Evolutionary conservation across 2,888 invertebrate genomes (phyloP), one percentile per base, ranked within the genome.

Genomic region (Norana najaformis): DNA sequence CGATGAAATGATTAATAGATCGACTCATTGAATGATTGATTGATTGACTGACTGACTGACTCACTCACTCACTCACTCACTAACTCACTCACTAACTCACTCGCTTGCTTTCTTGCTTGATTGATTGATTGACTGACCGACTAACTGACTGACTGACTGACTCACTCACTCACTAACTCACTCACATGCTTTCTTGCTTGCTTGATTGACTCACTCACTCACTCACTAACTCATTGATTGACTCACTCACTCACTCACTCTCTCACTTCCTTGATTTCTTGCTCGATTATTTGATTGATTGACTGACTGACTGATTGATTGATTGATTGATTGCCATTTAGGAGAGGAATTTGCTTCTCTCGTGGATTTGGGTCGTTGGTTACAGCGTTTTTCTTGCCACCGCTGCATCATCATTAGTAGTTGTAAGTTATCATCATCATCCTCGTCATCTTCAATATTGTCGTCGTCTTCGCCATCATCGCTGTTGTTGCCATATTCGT

Each of bases 351-450:
- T 69, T 92, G 90, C 89, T 92, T 35, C 90, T 90, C 38, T 90
- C 92, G 20, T 92, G 92, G 92, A 90, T 88, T n/a, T 92, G 92
- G 92, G 91, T 91, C 30, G 39, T 92, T 20, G 91, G 92, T 47
- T 92, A 91, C 91, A 92, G 92, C 83, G 90, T 92, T 35, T 83
- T 91, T 37, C 90, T 92, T 69, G 91, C 91, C 14, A 41, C 90
- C 23, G 41, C 91, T 47, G 92, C 92, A 69, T 90, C 92, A 30
- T 92, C 91, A 20, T 92, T 92, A 41, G 92, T 92, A 18, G 92
- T 90, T 82, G 92, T 92, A 90, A 89, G 92, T n/a, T 69, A n/a
- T n/a, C 11, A 23, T 47, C 23, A 47, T 47, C 20, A n/a, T 53
- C 23, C 3, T 16, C 6, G n/a, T n/a, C n/a, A n/a, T 69, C 8